Evolutionary conservation across 2,113 vertebrate genomes (phyloP).

Genomic region (Lycocorax pyrrhopterus): DNA sequence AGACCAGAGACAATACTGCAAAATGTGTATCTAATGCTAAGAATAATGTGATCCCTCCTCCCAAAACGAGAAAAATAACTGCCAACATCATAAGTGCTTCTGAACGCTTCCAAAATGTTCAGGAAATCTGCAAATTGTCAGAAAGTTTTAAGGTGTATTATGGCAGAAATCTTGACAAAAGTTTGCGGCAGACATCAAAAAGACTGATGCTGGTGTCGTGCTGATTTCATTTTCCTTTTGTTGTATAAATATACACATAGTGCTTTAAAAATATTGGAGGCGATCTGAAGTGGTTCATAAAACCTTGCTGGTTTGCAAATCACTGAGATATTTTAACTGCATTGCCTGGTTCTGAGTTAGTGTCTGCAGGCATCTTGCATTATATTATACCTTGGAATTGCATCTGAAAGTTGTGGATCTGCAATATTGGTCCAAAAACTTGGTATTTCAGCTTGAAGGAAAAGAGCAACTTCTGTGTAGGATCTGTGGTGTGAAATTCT

Average conservation of each 20-base stretch:
- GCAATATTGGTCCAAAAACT: neutral
- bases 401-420: neutral
- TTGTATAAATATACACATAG: slow-evolving; percentile 13
- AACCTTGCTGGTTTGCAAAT: slow-evolving; percentile 35
- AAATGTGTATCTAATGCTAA: neutral
- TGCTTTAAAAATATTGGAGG: neutral
- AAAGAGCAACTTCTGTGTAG: neutral
- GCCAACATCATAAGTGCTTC: neutral
- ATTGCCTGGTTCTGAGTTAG: neutral
- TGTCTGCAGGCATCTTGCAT: neutral
- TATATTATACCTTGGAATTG: neutral
- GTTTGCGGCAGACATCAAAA: slow-evolving; percentile 5
- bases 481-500: neutral
- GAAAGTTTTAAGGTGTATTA: slow-evolving; percentile 6
- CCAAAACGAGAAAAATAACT: neutral
- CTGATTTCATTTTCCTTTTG: slow-evolving; percentile 20
- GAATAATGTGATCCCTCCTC: neutral
- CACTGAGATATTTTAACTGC: neutral
- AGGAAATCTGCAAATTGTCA: neutral
- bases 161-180: neutral
- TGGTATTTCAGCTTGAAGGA: neutral
- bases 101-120: slow-evolving; percentile 3
- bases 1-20: neutral
- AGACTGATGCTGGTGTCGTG: neutral
- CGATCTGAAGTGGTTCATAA: slow-evolving; percentile 35